These are phyloP conservation scores for Anarsia innoxiella DNA, from an alignment of 2,888 invertebrate genomes.

Conservation along the genomic window DNA sequence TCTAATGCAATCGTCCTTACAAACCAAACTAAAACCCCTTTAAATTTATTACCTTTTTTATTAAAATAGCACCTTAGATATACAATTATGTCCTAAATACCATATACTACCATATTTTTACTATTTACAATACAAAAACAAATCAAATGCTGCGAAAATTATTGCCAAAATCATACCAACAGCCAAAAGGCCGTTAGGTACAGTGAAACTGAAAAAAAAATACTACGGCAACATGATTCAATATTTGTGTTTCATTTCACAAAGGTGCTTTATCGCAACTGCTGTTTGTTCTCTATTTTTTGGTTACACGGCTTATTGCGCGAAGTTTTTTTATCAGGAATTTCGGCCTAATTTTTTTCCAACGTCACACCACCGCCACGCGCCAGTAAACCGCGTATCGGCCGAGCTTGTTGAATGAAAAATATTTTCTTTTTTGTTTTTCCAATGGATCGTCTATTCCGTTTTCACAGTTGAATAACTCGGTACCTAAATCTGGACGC, in stretches of 20 bases:
- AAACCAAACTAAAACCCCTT: too few species aligned
- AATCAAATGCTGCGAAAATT: too few species aligned
- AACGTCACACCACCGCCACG: constrained; percentile 6
- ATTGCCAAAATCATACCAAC: too few species aligned
- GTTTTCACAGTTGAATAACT: not conserved
- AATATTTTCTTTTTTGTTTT: constrained; percentile 5
- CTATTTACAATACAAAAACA: too few species aligned
- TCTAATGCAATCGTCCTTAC: too few species aligned
- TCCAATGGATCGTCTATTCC: too few species aligned
- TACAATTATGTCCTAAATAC: too few species aligned
- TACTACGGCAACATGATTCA: constrained; percentile 7
- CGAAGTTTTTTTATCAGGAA: constrained; percentile 5
- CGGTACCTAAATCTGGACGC: too few species aligned
- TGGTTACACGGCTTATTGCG: constrained; percentile 10
- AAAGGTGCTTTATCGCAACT: constrained; percentile 8
- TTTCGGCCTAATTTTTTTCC: constrained; percentile 11
- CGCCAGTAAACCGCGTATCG: constrained; percentile 12
- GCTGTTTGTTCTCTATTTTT: constrained; percentile 9
- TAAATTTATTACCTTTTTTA: too few species aligned
- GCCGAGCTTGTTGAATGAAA: constrained; percentile 10
- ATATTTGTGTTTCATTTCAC: constrained; percentile 13
- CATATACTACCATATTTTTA: too few species aligned
- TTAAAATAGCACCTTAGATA: too few species aligned
- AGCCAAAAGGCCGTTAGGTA: too few species aligned
- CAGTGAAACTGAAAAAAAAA: constrained; percentile 5